phyloP scores from a whole-genome alignment of 1,140 invertebrate genomes.

The Heliconius himera region DNA sequence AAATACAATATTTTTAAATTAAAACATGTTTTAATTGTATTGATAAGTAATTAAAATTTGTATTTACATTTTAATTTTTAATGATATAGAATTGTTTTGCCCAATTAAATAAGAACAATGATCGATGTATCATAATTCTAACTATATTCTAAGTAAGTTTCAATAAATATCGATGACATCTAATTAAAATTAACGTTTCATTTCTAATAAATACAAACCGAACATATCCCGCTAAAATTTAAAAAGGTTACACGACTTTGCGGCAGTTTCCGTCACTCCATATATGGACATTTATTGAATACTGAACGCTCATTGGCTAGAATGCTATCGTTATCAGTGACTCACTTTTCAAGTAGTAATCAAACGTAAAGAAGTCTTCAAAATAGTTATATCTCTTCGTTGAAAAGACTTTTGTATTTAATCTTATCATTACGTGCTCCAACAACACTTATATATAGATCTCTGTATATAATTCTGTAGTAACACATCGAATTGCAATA shows the following conservation, averaged over 20 bases:
- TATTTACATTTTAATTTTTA: too few relatives aligned
- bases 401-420: constrained; percentile 55
- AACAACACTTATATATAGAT: constrained; percentile 50
- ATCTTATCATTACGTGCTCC: constrained; percentile 53
- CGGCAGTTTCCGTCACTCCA: constrained; percentile 67
- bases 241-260: constrained; percentile 46
- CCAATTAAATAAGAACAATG: too few relatives aligned
- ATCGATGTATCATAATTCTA: too few relatives aligned
- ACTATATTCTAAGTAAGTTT: not conserved
- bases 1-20: too few relatives aligned
- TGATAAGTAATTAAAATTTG: not conserved
- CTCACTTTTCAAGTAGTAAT: constrained; percentile 66
- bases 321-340: constrained; percentile 66
- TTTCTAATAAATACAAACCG: not conserved
- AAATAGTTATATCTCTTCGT: constrained; percentile 47
- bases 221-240: constrained; percentile 50
- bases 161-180: not conserved
- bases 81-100: too few relatives aligned
- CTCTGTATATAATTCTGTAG: constrained; percentile 45
- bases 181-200: constrained; percentile 11
- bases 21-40: too few relatives aligned
- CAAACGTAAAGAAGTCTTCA: constrained; percentile 49
- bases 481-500: constrained; percentile 43
- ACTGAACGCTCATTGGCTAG: constrained; percentile 67
- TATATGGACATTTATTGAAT: constrained; percentile 79